A percentile compares a stretch with the other conserved stretches of the same genome.
Evolutionary conservation across 2,113 vertebrate species (phyloP).

Genomic region (Phylloscopus whistleri): DNA sequence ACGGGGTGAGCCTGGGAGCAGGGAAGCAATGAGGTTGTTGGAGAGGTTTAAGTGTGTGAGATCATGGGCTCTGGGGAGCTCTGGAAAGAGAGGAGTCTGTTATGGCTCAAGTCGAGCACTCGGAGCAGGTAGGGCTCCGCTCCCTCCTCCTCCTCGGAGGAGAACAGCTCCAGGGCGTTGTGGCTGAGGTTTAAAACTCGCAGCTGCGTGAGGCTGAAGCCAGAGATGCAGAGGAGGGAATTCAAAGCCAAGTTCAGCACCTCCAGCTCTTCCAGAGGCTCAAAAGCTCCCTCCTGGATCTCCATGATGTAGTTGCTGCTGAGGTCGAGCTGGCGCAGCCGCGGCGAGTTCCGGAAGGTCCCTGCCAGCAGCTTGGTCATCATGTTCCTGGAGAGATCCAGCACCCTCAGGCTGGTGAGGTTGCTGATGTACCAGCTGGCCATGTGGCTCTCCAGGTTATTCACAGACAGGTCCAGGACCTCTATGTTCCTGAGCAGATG

Average conservation of each 20-base stretch:
- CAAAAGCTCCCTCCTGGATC: slow-evolving; percentile 74
- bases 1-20: slow-evolving; percentile 10
- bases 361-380: slow-evolving; percentile 64
- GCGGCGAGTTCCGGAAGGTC: slow-evolving; percentile 62
- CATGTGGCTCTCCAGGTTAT: slow-evolving; percentile 70
- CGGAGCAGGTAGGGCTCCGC: slow-evolving; percentile 64
- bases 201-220: slow-evolving; percentile 76
- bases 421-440: slow-evolving; percentile 71
- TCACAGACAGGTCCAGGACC: slow-evolving; percentile 74
- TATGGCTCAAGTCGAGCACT: slow-evolving; percentile 77
- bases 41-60: slow-evolving; percentile 78
- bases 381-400: slow-evolving; percentile 72
- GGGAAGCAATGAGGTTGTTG: slow-evolving; percentile 69
- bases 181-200: slow-evolving; percentile 75
- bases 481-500: slow-evolving; percentile 60
- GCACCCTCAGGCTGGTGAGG: slow-evolving; percentile 66
- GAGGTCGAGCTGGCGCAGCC: slow-evolving; percentile 64
- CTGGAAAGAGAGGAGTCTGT: slow-evolving; percentile 74
- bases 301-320: slow-evolving; percentile 75
- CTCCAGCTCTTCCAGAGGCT: slow-evolving; percentile 65
- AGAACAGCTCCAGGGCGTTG: slow-evolving; percentile 76
- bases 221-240: slow-evolving; percentile 73
- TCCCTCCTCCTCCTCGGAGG: slow-evolving; percentile 27
- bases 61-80: slow-evolving; percentile 64
- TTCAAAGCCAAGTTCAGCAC: slow-evolving; percentile 75